Conservation (phyloP, 2,113 vertebrate genomes). For the Eonycteris spelaea region DNA sequence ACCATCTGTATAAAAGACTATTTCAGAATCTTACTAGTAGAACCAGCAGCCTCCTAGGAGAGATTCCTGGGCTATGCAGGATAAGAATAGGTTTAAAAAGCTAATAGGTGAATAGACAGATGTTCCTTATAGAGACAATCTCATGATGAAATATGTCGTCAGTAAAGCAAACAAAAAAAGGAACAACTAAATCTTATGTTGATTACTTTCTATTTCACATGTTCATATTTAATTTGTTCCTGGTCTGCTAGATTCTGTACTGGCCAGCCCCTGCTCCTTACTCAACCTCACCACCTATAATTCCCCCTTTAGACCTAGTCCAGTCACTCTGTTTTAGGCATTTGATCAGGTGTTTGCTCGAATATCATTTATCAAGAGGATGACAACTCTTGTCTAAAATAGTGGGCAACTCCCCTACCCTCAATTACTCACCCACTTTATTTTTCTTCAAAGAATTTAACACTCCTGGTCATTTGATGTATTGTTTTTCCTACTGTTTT, state of each 20-base stretch:
- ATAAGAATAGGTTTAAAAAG: neutral
- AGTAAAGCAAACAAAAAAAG: neutral
- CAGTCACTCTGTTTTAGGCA: neutral
- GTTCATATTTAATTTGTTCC: neutral
- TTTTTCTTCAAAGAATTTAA: neutral
- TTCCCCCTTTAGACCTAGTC: neutral
- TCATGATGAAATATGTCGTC: neutral
- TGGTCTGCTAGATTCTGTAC: neutral
- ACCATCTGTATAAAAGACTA: neutral
- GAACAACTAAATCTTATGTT: neutral
- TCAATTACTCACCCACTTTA: neutral
- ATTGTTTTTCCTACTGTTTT: neutral
- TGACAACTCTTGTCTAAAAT: neutral
- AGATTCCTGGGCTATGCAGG: neutral
- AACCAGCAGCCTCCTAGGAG: neutral
- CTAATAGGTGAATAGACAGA: neutral
- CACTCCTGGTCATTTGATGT: neutral
- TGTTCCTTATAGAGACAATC: neutral
- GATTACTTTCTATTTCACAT: neutral
- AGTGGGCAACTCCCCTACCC: accelerated
- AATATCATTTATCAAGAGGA: neutral
- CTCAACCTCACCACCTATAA: neutral
- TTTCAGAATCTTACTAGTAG: neutral
- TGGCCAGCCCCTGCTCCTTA: neutral
- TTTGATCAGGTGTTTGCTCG: neutral